Evolutionary conservation across 2,797 vertebrate species (phyloP).

Genomic region (Hypotaenidia philippensis): DNA sequence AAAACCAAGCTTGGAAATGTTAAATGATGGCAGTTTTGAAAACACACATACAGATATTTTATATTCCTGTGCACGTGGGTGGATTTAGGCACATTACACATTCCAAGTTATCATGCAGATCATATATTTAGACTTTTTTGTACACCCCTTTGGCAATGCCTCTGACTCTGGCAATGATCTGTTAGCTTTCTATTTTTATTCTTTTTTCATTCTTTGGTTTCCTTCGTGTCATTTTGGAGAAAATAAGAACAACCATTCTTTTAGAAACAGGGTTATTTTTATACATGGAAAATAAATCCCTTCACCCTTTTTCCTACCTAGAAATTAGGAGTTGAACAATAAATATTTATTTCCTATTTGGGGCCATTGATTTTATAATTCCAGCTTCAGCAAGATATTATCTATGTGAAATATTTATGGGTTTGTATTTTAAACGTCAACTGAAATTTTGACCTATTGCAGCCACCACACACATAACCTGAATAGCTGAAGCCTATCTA

Average conservation of each 20-base stretch:
- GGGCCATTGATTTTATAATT: not conserved
- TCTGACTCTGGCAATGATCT: not conserved
- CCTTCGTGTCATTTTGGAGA: not conserved
- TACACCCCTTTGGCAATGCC: accelerated
- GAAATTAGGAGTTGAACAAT: not conserved
- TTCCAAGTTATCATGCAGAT: not conserved
- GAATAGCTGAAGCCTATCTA: not conserved
- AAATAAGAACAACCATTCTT: not conserved
- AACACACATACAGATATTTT: not conserved
- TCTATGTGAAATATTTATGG: slow-evolving; percentile 1
- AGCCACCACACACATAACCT: not conserved
- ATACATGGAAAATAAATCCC: not conserved
- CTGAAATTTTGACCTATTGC: not conserved
- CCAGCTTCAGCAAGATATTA: not conserved
- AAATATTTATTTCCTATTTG: slow-evolving; percentile 11
- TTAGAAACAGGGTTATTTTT: not conserved
- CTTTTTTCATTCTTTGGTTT: not conserved
- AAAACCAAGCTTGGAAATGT: not conserved
- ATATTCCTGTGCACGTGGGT: not conserved
- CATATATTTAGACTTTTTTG: not conserved
- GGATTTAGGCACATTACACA: not conserved
- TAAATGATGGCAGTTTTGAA: not conserved
- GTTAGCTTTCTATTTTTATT: not conserved
- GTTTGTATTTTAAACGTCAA: slow-evolving; percentile 22
- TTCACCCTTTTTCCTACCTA: not conserved